Evolutionary conservation across 2,113 vertebrate species (phyloP).

Genomic region (Enhydra lutris): DNA sequence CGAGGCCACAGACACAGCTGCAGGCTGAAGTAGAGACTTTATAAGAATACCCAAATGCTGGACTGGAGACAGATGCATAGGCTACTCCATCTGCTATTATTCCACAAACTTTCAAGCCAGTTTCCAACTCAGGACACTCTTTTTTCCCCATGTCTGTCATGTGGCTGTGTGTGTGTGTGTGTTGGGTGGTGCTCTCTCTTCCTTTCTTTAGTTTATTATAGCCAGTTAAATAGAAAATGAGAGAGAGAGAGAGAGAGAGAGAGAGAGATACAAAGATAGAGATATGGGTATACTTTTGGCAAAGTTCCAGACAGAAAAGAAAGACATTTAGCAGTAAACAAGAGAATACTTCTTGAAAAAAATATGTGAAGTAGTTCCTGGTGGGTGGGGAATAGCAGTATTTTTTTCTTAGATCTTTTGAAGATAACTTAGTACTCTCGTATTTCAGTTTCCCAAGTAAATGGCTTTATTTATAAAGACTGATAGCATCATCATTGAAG

Average conservation of each 20-base stretch:
- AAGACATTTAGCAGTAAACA: not conserved
- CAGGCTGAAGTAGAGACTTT: not conserved
- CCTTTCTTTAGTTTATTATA: not conserved
- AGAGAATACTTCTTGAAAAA: not conserved
- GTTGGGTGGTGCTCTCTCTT: not conserved
- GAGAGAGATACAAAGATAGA: not conserved
- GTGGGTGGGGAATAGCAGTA: not conserved
- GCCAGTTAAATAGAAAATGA: constrained; percentile 9
- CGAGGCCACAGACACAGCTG: not conserved
- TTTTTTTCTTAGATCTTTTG: not conserved
- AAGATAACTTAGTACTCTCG: not conserved
- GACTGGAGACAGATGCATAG: not conserved
- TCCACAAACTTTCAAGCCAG: not conserved
- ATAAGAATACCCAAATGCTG: not conserved
- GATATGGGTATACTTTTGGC: not conserved
- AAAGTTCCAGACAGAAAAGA: not conserved
- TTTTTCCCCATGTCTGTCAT: not conserved
- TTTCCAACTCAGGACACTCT: not conserved
- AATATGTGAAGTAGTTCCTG: not conserved
- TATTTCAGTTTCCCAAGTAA: not conserved
- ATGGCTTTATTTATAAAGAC: not conserved
- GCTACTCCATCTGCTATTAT: not conserved
- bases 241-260: not conserved
- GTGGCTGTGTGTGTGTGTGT: not conserved
- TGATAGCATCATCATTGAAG: not conserved